Base-by-base conservation (phyloP, 2,888 invertebrate species). In the Cetonia aurata region DNA sequence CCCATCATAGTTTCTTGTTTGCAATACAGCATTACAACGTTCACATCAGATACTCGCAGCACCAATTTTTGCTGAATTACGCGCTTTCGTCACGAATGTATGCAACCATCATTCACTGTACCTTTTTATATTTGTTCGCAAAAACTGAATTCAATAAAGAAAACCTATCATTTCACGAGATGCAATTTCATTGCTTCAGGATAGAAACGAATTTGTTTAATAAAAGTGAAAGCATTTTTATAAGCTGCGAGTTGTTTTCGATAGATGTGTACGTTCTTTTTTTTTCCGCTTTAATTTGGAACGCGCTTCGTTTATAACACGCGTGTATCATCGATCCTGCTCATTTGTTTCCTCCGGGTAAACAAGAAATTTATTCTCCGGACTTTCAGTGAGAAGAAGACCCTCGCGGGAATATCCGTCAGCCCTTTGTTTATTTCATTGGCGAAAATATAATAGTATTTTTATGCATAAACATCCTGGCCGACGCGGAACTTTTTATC, bases 341-440 rank as follows among this genome's bases (percentile, higher is more conserved):
- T 67, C 56, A 46, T 67, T 67, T 67, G 67, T 67, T 67, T 56
- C 56, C 67, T 9, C 67, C 37, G 56, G 42, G 56, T 67, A 67
- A 67, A 67, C 67, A 67, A 67, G 67, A 53, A 67, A 67, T 67
- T 67, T 67, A 56, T 67, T 67, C 56, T 33, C 56, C 46, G 44
- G 31, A 57, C 15, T 57, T 8, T 13, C 65, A 52, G 52, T 15
- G 41, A 17, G 33, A 59, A 48, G 67, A 12, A 44, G 56, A 67
- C 55, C 41, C 56, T 56, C 56, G 44, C 42, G 31, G 56, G 67
- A 56, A 42, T 67, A 53, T 55, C 56, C 46, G 67, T 67, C 67
- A 67, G 67, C 55, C 44, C 53, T 55, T 67, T 67, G 67, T 67
- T 67, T 67, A 55, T 67, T 67, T 67, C 67, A 56, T 53, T 67